Evolutionary conservation across 23 tunicate genomes (phyloP).

Genomic region (Botrylloides violaceus): DNA sequence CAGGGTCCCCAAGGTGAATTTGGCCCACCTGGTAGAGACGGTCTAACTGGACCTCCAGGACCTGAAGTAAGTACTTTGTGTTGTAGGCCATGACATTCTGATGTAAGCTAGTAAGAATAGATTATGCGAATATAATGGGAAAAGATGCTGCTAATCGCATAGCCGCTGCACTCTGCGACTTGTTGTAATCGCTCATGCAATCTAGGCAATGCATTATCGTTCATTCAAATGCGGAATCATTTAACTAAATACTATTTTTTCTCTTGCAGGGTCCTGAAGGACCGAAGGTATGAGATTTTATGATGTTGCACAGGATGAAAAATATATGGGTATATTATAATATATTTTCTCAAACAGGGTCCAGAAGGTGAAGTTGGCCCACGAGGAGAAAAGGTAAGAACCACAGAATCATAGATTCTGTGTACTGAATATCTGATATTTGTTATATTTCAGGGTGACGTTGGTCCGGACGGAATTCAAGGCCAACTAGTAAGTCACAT

Average conservation of each 20-base stretch:
- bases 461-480: not conserved
- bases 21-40: slow-evolving; percentile 1
- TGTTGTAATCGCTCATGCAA: too few relatives aligned
- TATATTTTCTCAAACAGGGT: not conserved
- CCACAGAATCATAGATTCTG: not conserved
- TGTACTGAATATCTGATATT: not conserved
- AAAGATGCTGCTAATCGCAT: too few relatives aligned
- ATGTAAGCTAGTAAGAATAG: too few relatives aligned
- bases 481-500: not conserved
- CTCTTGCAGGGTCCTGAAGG: not conserved
- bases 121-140: too few relatives aligned
- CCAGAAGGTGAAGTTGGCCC: not conserved
- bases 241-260: not conserved
- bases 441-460: not conserved
- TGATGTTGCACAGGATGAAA: not conserved
- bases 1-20: not conserved
- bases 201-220: too few relatives aligned
- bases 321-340: not conserved
- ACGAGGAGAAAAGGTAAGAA: not conserved
- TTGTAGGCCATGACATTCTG: too few relatives aligned
- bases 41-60: slow-evolving; percentile 5
- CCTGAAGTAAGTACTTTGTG: not conserved
- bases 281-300: not conserved
- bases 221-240: too few relatives aligned
- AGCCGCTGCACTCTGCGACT: too few relatives aligned